These are phyloP conservation scores for Coelopa frigida DNA, from an alignment of 1,140 invertebrate genomes.

Conservation along the genomic window DNA sequence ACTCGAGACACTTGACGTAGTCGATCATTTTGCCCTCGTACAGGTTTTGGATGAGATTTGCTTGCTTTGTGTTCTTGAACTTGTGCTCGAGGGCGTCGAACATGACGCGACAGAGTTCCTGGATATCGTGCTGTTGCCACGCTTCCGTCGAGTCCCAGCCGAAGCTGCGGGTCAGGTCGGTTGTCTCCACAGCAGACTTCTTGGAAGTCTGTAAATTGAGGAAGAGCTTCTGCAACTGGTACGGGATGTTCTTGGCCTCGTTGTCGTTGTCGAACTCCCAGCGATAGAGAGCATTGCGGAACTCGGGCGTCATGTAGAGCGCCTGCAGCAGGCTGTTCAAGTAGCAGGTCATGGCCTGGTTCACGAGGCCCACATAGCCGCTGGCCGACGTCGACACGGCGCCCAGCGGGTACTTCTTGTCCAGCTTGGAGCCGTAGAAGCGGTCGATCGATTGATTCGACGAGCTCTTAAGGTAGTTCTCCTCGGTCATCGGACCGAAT, in stretches of 20 bases:
- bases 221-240: slow-evolving; percentile 83
- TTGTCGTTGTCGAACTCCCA: slow-evolving; percentile 73
- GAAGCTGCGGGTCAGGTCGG: slow-evolving; percentile 81
- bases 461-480: background rate
- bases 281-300: slow-evolving; percentile 82
- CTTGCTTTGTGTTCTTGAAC: slow-evolving; percentile 77
- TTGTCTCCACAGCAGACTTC: slow-evolving; percentile 73
- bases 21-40: slow-evolving; percentile 80
- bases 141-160: slow-evolving; percentile 87
- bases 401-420: background rate
- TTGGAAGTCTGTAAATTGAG: slow-evolving; percentile 77
- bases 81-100: slow-evolving; percentile 85
- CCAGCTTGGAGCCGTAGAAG: slow-evolving; percentile 14
- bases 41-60: slow-evolving; percentile 69
- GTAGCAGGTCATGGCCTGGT: slow-evolving; percentile 93
- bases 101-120: slow-evolving; percentile 86
- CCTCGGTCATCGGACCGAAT: slow-evolving; percentile 1
- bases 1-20: slow-evolving; percentile 87
- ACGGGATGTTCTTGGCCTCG: slow-evolving; percentile 71
- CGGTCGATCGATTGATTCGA: background rate
- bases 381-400: slow-evolving; percentile 13
- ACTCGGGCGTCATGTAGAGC: slow-evolving; percentile 92
- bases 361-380: slow-evolving; percentile 81
- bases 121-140: slow-evolving; percentile 91
- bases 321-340: slow-evolving; percentile 85